Base-by-base conservation (phyloP, 1,140 invertebrate species). In the Eupeodes corollae region DNA sequence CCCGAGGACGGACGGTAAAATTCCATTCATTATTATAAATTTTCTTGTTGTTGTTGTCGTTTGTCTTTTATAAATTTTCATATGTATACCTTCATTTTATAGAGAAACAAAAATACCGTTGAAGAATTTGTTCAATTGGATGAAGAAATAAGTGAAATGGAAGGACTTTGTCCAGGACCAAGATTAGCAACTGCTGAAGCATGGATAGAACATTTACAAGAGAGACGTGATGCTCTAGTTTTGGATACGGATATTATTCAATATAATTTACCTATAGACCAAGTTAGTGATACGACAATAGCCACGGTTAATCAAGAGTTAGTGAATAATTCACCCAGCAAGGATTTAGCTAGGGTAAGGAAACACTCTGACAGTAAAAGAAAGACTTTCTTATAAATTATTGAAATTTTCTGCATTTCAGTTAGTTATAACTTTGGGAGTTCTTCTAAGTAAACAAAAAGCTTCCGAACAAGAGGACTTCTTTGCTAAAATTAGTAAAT, bases 381-480 rank as follows among this genome's bases (percentile, higher is more conserved):
- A 26, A 26, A 26, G 21, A 26, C 21, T 26, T n/a, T n/a, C n/a
- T n/a, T n/a, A n/a, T n/a, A n/a, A n/a, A n/a, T n/a, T 8, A 26
- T 26, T 26, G 21, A 26, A 3, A 26, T 26, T 26, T 26, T 26
- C 3, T 26, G 3, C 8, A 26, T 33, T 39, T 42, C 30, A 68
- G 65, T 48, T 68, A 14, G 62, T 62, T 13, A 51, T 61, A 46
- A 63, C 60, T 41, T 38, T 68, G 44, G 61, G 58, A 43, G 55
- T 68, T 3, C 55, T 67, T 49, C 52, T 51, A n/a, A 64, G 67
- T 55, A 47, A 52, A 51, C 55, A 56, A 33, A 67, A 68, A 55
- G 64, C 65, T 59, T 61, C 62, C 56, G 63, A 53, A 46, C 59
- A 68, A 55, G 65, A 68, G 59, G 65, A 68, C 46, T 68, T 68